Base-by-base conservation (phyloP, 92 coral and sea anemone species). In the Meandrina meandrites region DNA sequence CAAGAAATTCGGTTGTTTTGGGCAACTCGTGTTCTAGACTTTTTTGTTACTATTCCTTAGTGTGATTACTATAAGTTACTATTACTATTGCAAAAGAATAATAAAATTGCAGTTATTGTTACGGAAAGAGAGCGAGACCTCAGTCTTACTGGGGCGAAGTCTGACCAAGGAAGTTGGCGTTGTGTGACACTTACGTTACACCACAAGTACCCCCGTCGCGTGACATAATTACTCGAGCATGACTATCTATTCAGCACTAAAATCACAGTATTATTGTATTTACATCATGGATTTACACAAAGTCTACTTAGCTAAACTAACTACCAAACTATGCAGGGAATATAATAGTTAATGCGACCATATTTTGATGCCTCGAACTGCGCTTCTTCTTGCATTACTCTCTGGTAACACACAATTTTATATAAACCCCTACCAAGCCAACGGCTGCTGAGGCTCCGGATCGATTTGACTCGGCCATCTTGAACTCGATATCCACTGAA, bases 401-500 rank as follows among this genome's bases (percentile, higher is more conserved):
- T 58, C 9, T 7, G 27, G 28, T 7, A 11, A 24, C 1, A 60
- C 68, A 31, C 37, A 17, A 35, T 32, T 8, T 73, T 34, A 9
- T 21, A 24, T 22, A 4, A 71, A 71, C 22, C 36, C 21, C 67
- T 92, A 94, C 97, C 95, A 81, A 92, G 58, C 95, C 97, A 78
- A 75, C 53, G 17, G 91, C 89, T 30, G 97, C 97, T n/a, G 67
- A 90, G 9, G 90, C 90, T 21, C 77, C 92, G 32, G 48, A 28
- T 82, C 91, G 81, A 14, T 84, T 85, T 60, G 90, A 81, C 36
- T 85, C 87, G 10, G 89, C 83, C 53, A 87, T 75, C 76, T 87
- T 86, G 75, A 94, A 90, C 73, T 90, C 87, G 13, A 94, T 80
- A 86, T 94, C 97, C 57, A 78, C 71, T 28, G 95, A 92, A 37